phyloP scores from a whole-genome alignment of 2,113 vertebrate genomes.

The Eptesicus fuscus region DNA sequence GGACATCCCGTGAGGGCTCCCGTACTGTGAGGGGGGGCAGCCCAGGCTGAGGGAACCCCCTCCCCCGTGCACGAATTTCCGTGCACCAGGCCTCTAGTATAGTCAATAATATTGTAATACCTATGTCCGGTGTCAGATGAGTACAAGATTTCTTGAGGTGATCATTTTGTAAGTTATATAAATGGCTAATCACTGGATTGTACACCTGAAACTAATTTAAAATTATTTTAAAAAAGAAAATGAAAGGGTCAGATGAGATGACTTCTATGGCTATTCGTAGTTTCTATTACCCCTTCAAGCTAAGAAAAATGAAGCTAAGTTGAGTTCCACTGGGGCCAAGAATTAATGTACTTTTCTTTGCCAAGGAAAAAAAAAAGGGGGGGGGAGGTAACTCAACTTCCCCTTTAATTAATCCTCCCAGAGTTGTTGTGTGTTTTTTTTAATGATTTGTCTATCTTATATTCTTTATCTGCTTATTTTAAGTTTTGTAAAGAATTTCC shows the following conservation, averaged over 20 bases:
- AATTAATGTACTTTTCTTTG: neutral
- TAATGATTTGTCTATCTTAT: neutral
- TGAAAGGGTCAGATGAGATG: neutral
- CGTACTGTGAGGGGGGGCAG: too few species aligned
- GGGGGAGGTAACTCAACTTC: neutral
- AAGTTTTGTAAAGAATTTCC: constrained; percentile 34
- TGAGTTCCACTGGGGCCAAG: neutral
- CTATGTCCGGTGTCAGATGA: neutral
- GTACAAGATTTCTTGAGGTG: neutral
- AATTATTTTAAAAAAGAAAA: neutral
- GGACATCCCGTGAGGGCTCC: too few species aligned
- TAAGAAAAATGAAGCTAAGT: neutral
- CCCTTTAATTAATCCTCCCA: neutral
- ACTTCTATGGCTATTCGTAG: neutral
- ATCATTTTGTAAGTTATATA: neutral
- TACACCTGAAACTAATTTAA: neutral
- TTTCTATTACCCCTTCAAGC: neutral
- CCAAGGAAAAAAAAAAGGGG: neutral
- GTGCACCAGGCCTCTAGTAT: neutral
- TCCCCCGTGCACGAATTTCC: too few species aligned
- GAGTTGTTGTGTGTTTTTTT: neutral
- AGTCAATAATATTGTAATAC: neutral
- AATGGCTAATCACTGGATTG: neutral
- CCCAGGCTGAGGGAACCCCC: too few species aligned
- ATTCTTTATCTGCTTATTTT: constrained; percentile 31